Conservation (phyloP, 2,888 invertebrate genomes). For the Chaitophorus viminalis region DNA sequence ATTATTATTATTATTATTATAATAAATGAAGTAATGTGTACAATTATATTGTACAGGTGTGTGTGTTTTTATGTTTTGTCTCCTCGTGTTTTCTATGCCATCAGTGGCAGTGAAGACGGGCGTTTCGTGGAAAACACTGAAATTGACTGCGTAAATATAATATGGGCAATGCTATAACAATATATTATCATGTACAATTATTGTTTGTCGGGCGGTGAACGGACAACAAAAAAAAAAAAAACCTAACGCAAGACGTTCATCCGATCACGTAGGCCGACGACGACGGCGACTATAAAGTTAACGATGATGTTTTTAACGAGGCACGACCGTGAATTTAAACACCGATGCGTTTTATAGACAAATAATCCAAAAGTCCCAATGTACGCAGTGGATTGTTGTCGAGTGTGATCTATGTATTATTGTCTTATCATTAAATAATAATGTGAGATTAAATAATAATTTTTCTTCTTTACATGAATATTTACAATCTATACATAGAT, state of each 20-base stretch:
- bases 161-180: neutral
- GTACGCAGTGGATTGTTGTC: too few relatives aligned
- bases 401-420: too few relatives aligned
- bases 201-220: neutral
- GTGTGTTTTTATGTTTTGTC: neutral
- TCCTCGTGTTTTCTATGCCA: neutral
- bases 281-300: neutral
- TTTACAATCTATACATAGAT: too few relatives aligned
- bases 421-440: too few relatives aligned
- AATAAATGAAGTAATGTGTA: neutral
- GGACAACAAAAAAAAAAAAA: neutral
- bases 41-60: too few relatives aligned
- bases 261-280: constrained; percentile 20
- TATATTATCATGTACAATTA: neutral
- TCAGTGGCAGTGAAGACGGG: neutral
- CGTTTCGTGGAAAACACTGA: neutral
- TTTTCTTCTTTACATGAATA: too few relatives aligned
- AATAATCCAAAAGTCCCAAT: too few relatives aligned
- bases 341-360: too few relatives aligned
- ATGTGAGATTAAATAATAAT: too few relatives aligned
- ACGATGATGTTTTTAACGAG: neutral
- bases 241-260: neutral
- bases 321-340: too few relatives aligned
- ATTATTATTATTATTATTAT: too few relatives aligned
- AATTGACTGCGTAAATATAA: neutral